Conservation (phyloP, 2,888 invertebrate species). For the Caenorhabditis zanzibari region DNA sequence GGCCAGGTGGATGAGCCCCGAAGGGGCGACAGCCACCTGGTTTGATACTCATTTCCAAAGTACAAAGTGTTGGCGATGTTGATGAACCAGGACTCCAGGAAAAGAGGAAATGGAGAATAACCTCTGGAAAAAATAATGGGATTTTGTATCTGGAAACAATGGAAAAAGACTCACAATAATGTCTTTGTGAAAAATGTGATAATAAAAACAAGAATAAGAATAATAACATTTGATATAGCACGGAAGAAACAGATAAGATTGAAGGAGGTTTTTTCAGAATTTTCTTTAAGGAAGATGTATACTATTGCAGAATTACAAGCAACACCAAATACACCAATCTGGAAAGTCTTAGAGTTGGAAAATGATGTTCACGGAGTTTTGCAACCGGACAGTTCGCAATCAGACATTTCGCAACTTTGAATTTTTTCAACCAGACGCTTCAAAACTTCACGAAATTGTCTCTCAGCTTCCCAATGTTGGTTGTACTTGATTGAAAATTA, state of each 20-base stretch:
- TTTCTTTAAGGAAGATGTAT: conserved; percentile 38
- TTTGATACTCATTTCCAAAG: conserved; percentile 50
- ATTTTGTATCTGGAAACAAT: background rate
- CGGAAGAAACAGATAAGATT: conserved; percentile 59
- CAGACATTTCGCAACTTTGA: no score
- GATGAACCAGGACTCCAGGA: conserved; percentile 39
- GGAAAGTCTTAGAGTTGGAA: no score
- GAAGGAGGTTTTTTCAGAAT: conserved; percentile 47
- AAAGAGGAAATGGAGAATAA: conserved; percentile 34
- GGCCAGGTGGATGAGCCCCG: no score
- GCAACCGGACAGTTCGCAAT: no score
- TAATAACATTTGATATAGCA: conserved; percentile 39
- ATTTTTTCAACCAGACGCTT: no score
- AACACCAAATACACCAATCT: conserved; percentile 53
- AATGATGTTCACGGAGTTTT: no score
- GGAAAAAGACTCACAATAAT: conserved; percentile 37
- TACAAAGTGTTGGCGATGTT: conserved; percentile 37
- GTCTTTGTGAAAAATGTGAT: conserved; percentile 47
- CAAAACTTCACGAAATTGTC: no score
- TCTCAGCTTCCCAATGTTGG: no score
- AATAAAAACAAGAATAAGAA: conserved; percentile 33
- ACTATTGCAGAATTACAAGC: conserved; percentile 45
- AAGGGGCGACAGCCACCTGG: no score
- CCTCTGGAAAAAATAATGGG: conserved; percentile 40
- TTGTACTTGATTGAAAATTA: no score